These are phyloP conservation scores for Cancer borealis DNA, from an alignment of 2,888 invertebrate genomes.

Conservation along the genomic window DNA sequence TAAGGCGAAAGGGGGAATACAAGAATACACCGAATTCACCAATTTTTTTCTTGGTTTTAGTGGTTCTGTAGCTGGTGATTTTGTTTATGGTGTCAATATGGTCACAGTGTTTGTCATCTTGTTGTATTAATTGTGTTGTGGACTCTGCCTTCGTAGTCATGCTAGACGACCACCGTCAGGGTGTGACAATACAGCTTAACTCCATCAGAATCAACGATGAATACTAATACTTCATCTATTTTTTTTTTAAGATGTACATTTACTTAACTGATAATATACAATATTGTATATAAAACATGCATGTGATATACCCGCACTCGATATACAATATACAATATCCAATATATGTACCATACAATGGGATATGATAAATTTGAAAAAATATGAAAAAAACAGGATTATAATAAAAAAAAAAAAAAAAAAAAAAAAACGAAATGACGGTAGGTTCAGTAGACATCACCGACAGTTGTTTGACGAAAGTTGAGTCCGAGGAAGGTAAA, in stretches of 20 bases:
- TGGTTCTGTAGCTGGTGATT: neutral
- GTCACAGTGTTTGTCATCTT: neutral
- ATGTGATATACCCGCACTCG: neutral
- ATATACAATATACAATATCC: neutral
- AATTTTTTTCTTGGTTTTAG: constrained; percentile 46
- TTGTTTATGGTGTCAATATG: neutral
- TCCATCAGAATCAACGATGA: neutral
- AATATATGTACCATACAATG: neutral
- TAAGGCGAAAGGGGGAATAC: constrained; percentile 58
- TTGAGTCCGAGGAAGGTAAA: neutral
- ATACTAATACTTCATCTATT: neutral
- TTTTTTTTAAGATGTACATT: neutral
- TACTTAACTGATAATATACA: neutral
- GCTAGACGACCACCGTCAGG: neutral
- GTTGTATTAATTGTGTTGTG: neutral
- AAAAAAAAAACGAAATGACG: neutral
- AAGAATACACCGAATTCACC: constrained; percentile 57
- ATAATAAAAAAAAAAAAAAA: neutral
- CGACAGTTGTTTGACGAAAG: neutral
- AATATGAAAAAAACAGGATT: neutral
- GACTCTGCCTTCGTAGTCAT: neutral
- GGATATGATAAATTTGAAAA: neutral
- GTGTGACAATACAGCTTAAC: neutral
- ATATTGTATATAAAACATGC: neutral
- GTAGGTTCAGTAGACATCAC: neutral